Evolutionary conservation across 2,888 invertebrate species (phyloP), one percentile per base, ranked within the genome.

Genomic region (Noctua comes): DNA sequence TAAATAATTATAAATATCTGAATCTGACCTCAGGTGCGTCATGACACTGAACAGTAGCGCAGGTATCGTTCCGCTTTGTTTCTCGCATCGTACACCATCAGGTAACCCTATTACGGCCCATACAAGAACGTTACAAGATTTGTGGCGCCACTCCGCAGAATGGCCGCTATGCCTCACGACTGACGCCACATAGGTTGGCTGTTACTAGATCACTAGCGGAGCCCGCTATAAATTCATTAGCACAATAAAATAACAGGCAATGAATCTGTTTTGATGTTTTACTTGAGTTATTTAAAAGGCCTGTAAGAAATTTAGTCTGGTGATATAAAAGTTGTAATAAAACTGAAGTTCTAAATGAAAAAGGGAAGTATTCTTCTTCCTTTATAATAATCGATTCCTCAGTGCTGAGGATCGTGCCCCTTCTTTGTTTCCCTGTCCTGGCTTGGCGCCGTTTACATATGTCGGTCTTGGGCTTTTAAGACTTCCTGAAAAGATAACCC

Each of bases 121-220:
- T 71, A 75, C 46, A 40, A 66, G 31, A 68, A 43, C 78, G 76
- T 68, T 77, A 79, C 85, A 68, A 79, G 80, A 83, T 86, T 86
- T 78, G 83, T 84, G 78, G 76, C 72, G 75, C 82, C 79, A 71
- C 81, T 82, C 73, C 62, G 64, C 69, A 69, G 75, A 88, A 83
- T 83, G 80, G 73, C 66, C 48, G 83, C 86, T 74, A 83, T 88
- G 27, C 54, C 40, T 86, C 76, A 88, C 83, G 83, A 36, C 72
- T 57, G 78, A 36, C 62, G 72, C 66, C 75, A 76, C 80, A 69
- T 69, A 72, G 71, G 82, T 79, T 72, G 73, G 62, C 79, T 77
- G 73, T 77, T 74, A 70, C 76, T 72, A 77, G 51, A 73, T 77
- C 73, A 82, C 75, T 77, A 66, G 80, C 24, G n/a, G 24, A 76